Evolutionary conservation across 2,888 invertebrate genomes (phyloP).

Genomic region (Scelioninae gen. 2): DNA sequence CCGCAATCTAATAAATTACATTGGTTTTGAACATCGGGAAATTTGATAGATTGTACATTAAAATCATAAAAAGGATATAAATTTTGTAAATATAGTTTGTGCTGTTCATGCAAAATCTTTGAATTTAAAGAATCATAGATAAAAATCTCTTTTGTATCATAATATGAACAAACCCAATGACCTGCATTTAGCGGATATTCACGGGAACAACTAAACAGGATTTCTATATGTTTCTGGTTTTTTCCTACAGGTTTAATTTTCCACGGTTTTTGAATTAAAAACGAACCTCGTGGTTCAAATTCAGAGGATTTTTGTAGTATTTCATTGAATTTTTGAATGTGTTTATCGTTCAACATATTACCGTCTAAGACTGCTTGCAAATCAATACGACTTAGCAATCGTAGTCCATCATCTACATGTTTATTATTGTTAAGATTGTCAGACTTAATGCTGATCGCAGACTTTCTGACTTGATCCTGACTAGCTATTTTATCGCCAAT

Average conservation of each 20-base stretch:
- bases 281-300: constrained; percentile 11
- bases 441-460: too few relatives aligned
- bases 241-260: constrained; percentile 14
- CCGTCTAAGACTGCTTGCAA: too few relatives aligned
- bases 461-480: too few relatives aligned
- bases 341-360: too few relatives aligned
- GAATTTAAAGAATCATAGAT: too few relatives aligned
- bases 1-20: constrained; percentile 27
- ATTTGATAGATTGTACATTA: constrained; percentile 8
- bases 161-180: constrained; percentile 34
- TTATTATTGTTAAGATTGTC: too few relatives aligned
- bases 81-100: constrained; percentile 15
- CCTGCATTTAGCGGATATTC: background rate
- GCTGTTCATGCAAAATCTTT: constrained; percentile 23
- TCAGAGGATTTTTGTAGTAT: constrained; percentile 2
- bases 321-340: constrained; percentile 6
- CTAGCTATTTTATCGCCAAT: too few relatives aligned
- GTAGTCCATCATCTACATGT: too few relatives aligned
- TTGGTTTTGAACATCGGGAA: constrained; percentile 20
- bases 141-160: constrained; percentile 14
- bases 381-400: too few relatives aligned
- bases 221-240: constrained; percentile 26
- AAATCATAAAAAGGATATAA: constrained; percentile 27
- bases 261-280: constrained; percentile 7
- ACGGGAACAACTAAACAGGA: constrained; percentile 14